Conservation (phyloP, 2,888 invertebrate genomes). For the Rapana venosa region DNA sequence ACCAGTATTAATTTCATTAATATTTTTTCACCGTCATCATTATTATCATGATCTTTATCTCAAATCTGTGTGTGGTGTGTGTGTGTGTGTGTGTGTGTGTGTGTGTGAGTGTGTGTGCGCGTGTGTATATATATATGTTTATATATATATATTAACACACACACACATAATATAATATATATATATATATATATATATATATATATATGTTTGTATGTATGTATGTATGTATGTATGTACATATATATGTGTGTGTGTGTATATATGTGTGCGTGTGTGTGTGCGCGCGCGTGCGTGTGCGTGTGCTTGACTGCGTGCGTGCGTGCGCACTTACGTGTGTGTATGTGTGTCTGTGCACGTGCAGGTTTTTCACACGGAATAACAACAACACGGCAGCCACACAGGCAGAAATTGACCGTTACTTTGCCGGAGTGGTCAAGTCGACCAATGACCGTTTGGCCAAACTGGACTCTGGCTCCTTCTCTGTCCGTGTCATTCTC, state of each 20-base stretch:
- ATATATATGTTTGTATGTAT: too few relatives aligned
- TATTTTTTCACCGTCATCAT: too few relatives aligned
- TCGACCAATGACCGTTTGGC: constrained; percentile 3
- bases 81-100: too few relatives aligned
- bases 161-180: too few relatives aligned
- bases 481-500: constrained; percentile 18
- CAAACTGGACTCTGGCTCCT: constrained; percentile 2
- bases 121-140: too few relatives aligned
- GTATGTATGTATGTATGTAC: background rate
- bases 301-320: background rate
- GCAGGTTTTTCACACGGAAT: constrained; percentile 18
- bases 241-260: background rate
- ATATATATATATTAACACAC: too few relatives aligned
- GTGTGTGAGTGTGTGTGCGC: too few relatives aligned
- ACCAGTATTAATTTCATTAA: too few relatives aligned
- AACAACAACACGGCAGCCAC: background rate
- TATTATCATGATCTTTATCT: too few relatives aligned
- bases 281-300: background rate
- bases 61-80: too few relatives aligned
- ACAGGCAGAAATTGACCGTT: constrained; percentile 7
- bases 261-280: background rate
- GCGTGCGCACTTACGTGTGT: background rate
- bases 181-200: too few relatives aligned
- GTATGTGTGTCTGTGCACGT: background rate
- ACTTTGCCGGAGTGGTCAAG: constrained; percentile 19